Conservation (phyloP, 2,113 vertebrate species). For the Ia io region DNA sequence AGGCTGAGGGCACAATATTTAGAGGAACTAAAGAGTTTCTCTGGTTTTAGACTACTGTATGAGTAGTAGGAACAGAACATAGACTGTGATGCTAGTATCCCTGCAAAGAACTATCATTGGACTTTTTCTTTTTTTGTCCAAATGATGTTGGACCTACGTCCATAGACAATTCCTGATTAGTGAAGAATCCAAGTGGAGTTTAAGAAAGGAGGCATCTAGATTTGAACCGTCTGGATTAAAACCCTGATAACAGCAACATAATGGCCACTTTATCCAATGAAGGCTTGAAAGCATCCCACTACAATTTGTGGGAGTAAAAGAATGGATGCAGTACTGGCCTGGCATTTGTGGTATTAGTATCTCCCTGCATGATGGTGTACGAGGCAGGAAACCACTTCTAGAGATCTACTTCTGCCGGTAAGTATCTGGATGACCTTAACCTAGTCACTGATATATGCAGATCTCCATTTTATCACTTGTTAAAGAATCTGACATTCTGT, state of each 20-base stretch:
- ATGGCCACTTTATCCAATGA: not conserved
- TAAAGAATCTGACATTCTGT: not conserved
- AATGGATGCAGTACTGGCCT: not conserved
- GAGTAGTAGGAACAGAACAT: not conserved
- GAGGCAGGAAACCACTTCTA: not conserved
- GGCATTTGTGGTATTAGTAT: not conserved
- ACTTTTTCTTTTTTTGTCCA: not conserved
- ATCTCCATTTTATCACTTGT: not conserved
- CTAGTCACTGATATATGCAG: not conserved
- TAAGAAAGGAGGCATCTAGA: conserved; percentile 1
- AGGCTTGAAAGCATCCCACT: not conserved
- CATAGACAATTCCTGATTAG: not conserved
- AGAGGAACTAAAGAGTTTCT: not conserved
- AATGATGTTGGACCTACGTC: not conserved
- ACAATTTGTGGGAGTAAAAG: not conserved
- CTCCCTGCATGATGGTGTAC: not conserved
- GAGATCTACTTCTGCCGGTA: not conserved
- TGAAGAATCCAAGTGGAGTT: not conserved
- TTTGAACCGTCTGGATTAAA: not conserved
- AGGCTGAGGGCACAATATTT: not conserved
- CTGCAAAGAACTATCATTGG: not conserved
- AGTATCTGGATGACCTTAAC: not conserved
- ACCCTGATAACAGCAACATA: not conserved
- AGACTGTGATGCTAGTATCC: not conserved
- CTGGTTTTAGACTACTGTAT: not conserved